Base-by-base conservation (phyloP, 2,888 invertebrate species). In the Adela reaumurella region DNA sequence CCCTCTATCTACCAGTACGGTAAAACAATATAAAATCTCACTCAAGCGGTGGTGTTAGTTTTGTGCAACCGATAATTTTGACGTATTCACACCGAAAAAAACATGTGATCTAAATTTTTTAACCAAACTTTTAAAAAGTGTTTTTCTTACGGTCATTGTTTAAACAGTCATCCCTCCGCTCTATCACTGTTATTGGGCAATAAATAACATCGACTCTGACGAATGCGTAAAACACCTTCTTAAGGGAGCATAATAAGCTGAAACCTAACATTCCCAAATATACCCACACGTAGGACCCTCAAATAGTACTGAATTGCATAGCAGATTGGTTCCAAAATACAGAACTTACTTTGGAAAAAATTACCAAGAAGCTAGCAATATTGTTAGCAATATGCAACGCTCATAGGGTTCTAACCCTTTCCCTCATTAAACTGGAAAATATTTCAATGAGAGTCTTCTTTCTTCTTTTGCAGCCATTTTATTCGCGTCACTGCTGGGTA, bases 131-230 rank as follows among this genome's bases (percentile, higher is more conserved):
- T 52, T 50, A 47, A 50, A 11, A 47, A 49, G 4, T 53, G 54
- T 17, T 46, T 46, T 17, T 47, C 53, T 14, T 57, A 54, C 43
- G 50, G 54, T 16, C n/a, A n/a, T n/a, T 51, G 51, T 18, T 24
- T 56, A 10, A 56, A 57, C 47, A 46, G 46, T 41, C 51, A 51
- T 42, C 49, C 53, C 8, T 55, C 56, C 4, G 56, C 56, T 5
- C 43, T 57, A 8, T 53, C 54, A 1, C 16, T 52, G 28, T 54
- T 18, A n/a, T 16, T 45, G 10, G 46, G 47, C 43, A 45, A 29
- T n/a, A n/a, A n/a, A n/a, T 11, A 45, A 42, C 46, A 28, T 53
- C n/a, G 48, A 20, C 17, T 42, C 43, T 2, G 43, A 51, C 43
- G 44, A 45, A 5, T 41, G 41, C 3, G 46, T 53, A 24, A 51